Base-by-base conservation (phyloP, 2,113 vertebrate genomes). In the Picathartes gymnocephalus region DNA sequence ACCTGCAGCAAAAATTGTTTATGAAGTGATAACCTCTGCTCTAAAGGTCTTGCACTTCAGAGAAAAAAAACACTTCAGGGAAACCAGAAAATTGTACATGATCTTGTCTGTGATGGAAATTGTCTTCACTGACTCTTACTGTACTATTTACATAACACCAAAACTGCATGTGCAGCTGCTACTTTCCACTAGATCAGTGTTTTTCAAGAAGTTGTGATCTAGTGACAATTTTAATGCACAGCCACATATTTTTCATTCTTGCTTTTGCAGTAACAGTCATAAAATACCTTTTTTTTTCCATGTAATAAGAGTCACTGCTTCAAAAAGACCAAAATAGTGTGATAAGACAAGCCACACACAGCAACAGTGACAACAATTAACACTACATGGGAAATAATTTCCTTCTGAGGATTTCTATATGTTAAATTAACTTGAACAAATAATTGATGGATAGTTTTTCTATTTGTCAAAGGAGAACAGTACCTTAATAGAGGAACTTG, bases 131-230 rank as follows among this genome's bases (percentile, higher is more conserved):
- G 76, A 78, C 85, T 81, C 27, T 44, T 90, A 39, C 64, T 70
- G 3, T 86, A 35, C 71, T 81, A 74, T 90, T 83, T 90, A 88
- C 48, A 35, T 83, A 71, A 77, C 14, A 19, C 40, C 72, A 92
- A 80, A 94, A 74, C 25, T 81, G 57, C 80, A 68, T 21, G 35
- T 92, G 73, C 79, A 83, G 51, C 51, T 81, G 60, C 53, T 61
- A 44, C 31, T 94, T 95, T 96, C 79, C 90, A 74, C 85, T 95
- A 96, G 64, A 88, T 86, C 86, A 65, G 35, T 96, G 65, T 64
- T 97, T 94, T 92, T 93, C 48, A 81, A 83, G 58, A 90, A 48
- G 42, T 57, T 80, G 13, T 24, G 44, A 83, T 64, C 35, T 80
- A 78, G 42, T 64, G 47, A 88, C 37, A 81, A 50, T 84, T 94